Conservation (phyloP, 2,888 invertebrate genomes). For the Luffia ferchaultella region DNA sequence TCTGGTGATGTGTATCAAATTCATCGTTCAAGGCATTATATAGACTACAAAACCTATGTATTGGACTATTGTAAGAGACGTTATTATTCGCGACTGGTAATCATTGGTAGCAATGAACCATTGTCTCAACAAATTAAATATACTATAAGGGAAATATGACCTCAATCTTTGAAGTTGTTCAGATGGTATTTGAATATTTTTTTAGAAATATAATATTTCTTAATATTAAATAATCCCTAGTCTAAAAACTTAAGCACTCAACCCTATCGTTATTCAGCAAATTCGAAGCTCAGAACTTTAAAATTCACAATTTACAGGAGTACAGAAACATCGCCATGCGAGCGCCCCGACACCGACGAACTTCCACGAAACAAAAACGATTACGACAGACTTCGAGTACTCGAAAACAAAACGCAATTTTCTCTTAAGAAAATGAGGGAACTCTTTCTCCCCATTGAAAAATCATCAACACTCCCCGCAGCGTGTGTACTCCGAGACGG, state of each 20-base stretch:
- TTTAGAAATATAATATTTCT: too few species aligned
- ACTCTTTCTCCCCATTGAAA: constrained; percentile 68
- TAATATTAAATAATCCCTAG: neutral
- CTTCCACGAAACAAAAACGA: constrained; percentile 62
- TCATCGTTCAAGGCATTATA: too few species aligned
- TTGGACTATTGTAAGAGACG: too few species aligned
- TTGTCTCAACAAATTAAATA: too few species aligned
- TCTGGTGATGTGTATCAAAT: too few species aligned
- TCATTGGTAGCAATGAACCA: too few species aligned
- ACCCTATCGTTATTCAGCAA: constrained; percentile 26
- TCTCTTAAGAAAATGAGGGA: constrained; percentile 68
- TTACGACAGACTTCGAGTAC: constrained; percentile 66
- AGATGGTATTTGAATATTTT: too few species aligned
- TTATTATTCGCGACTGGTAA: too few species aligned
- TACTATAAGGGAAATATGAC: too few species aligned
- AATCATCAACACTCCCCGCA: constrained; percentile 65
- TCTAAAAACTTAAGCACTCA: neutral
- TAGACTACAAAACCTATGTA: too few species aligned
- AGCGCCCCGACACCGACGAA: constrained; percentile 33
- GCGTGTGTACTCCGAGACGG: constrained; percentile 46
- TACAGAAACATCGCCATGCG: constrained; percentile 43
- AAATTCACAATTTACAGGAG: constrained; percentile 54
- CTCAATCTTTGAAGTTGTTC: too few species aligned
- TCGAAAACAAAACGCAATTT: constrained; percentile 68
- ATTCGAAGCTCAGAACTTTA: constrained; percentile 48